phyloP scores from a whole-genome alignment of 2,113 vertebrate species.

The Hystrix cristata region DNA sequence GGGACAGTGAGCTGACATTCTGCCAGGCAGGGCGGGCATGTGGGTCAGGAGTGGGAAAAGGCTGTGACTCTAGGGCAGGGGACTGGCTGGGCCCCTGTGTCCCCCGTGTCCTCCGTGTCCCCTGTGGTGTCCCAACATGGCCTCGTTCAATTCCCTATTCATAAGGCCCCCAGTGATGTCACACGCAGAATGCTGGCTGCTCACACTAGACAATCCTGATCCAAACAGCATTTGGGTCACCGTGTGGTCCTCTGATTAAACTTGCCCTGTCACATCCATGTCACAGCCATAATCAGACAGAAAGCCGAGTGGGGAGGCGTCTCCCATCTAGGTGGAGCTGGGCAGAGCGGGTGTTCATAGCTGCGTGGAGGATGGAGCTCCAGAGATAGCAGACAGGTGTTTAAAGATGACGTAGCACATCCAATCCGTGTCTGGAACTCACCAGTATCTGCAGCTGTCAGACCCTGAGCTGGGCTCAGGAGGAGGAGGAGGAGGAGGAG shows the following conservation, averaged over 20 bases:
- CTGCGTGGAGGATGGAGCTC: fast-evolving
- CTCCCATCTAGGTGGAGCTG: background rate
- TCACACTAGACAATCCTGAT: background rate
- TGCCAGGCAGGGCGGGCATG: background rate
- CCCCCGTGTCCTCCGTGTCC: too few relatives aligned
- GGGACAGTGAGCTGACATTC: background rate
- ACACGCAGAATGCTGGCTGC: background rate
- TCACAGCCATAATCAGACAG: background rate
- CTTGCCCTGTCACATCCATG: background rate
- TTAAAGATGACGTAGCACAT: background rate
- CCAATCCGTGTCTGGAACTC: fast-evolving
- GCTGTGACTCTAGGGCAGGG: background rate
- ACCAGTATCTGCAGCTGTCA: background rate
- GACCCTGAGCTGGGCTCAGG: background rate
- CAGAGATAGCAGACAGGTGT: background rate
- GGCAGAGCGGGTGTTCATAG: fast-evolving
- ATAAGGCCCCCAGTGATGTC: background rate
- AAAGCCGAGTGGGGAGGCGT: background rate
- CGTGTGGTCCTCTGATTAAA: background rate
- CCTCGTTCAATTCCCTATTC: background rate
- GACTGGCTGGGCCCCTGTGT: background rate
- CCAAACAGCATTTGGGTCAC: background rate
- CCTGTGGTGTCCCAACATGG: too few relatives aligned
- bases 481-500: background rate
- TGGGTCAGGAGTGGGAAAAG: background rate